Percentiles rank a stretch among this genome's conserved stretches.
phyloP scores from a whole-genome alignment of 2,797 vertebrate genomes.

The Stomatorhinus walkeri region DNA sequence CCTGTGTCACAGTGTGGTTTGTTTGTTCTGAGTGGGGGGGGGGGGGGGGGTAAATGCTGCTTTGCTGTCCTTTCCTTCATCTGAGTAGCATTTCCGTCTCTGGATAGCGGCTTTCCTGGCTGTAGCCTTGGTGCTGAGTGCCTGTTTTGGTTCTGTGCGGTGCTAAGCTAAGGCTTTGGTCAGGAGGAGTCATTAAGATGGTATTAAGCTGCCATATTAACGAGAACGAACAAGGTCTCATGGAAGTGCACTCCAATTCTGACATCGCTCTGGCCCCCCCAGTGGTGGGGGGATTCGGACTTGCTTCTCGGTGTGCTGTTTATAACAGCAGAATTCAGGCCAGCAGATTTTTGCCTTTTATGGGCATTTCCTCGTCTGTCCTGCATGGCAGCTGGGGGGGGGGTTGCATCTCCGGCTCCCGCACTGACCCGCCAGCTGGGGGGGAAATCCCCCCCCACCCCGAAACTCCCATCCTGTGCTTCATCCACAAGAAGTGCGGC shows the following conservation, averaged over 20 bases:
- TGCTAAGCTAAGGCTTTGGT: background rate
- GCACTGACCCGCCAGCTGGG: no score
- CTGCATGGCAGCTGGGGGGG: slow-evolving; percentile 62
- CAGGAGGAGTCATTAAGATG: background rate
- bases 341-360: slow-evolving; percentile 74
- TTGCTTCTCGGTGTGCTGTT: slow-evolving; percentile 67
- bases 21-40: slow-evolving; percentile 13
- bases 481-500: slow-evolving; percentile 39
- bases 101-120: background rate
- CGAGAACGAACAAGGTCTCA: background rate
- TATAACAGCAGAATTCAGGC: slow-evolving; percentile 73
- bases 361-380: slow-evolving; percentile 74
- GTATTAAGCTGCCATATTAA: background rate
- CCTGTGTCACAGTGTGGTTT: background rate
- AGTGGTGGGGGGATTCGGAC: slow-evolving; percentile 10
- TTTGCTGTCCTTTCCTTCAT: slow-evolving; percentile 28
- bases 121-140: background rate
- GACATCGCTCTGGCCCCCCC: background rate
- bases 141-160: background rate
- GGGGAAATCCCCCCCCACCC: background rate
- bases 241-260: background rate
- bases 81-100: background rate
- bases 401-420: background rate
- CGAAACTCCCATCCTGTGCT: slow-evolving; percentile 35
- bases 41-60: slow-evolving; percentile 18